Conservation (phyloP, 2,113 vertebrate genomes). For the Cnemophilus loriae region DNA sequence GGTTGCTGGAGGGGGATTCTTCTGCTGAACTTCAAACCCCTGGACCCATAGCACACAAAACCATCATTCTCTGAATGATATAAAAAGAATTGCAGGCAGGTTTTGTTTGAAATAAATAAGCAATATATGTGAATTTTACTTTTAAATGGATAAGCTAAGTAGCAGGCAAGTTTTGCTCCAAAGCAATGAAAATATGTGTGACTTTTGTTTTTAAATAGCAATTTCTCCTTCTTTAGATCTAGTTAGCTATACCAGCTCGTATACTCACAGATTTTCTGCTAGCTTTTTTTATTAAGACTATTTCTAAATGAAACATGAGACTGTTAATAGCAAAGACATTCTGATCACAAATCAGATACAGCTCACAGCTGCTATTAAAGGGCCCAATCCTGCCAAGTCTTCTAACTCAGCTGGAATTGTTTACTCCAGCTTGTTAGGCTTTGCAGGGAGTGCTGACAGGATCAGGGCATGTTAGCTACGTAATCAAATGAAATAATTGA, state of each 20-base stretch:
- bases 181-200: not conserved
- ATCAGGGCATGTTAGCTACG: not conserved
- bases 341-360: not conserved
- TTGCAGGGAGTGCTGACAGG: not conserved
- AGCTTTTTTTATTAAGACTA: not conserved
- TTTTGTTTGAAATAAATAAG: not conserved
- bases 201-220: not conserved
- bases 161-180: not conserved
- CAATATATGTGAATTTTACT: not conserved
- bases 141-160: not conserved
- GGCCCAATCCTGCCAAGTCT: not conserved
- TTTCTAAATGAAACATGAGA: not conserved
- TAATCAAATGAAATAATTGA: slow-evolving; percentile 29
- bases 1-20: slow-evolving; percentile 11
- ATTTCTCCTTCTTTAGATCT: not conserved
- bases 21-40: not conserved
- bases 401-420: not conserved
- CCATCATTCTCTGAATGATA: fast-evolving
- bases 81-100: not conserved
- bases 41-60: not conserved
- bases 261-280: not conserved
- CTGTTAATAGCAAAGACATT: not conserved
- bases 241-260: not conserved
- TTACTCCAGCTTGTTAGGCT: not conserved
- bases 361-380: not conserved